phyloP scores from a whole-genome alignment of 2,888 invertebrate genomes.

The Drosophila mayaguana region DNA sequence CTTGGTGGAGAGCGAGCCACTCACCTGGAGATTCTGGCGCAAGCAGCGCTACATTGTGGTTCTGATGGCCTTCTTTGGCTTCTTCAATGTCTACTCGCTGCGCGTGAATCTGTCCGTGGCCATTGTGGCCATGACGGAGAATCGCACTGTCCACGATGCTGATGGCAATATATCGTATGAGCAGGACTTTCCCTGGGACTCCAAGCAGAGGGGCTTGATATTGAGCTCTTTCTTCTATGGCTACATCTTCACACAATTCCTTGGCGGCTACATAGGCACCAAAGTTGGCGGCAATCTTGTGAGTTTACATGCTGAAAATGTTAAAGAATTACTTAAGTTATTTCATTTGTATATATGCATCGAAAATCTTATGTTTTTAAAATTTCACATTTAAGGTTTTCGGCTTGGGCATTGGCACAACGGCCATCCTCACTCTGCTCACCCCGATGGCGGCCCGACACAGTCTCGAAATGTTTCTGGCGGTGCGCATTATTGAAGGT shows the following conservation, averaged over 20 bases:
- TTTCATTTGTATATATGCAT: too few species aligned
- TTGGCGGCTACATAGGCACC: conserved; percentile 93
- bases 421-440: conserved; percentile 91
- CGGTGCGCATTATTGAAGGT: conserved; percentile 91
- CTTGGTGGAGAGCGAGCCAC: conserved; percentile 82
- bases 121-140: conserved; percentile 96
- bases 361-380: too few species aligned
- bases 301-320: conserved; percentile 43
- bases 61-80: conserved; percentile 92
- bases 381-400: conserved; percentile 86
- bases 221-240: conserved; percentile 96
- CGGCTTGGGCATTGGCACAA: conserved; percentile 91
- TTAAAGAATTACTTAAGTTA: neutral
- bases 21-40: conserved; percentile 90
- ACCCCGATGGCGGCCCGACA: conserved; percentile 92
- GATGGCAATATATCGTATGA: conserved; percentile 88
- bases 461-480: conserved; percentile 89
- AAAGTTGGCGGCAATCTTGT: conserved; percentile 93
- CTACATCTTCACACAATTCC: conserved; percentile 92
- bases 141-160: conserved; percentile 87
- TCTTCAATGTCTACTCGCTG: conserved; percentile 93
- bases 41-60: conserved; percentile 91
- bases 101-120: conserved; percentile 96
- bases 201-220: conserved; percentile 91
- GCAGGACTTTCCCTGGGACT: conserved; percentile 93